phyloP scores from a whole-genome alignment of 2,797 vertebrate species.

The Myotis vivesi region DNA sequence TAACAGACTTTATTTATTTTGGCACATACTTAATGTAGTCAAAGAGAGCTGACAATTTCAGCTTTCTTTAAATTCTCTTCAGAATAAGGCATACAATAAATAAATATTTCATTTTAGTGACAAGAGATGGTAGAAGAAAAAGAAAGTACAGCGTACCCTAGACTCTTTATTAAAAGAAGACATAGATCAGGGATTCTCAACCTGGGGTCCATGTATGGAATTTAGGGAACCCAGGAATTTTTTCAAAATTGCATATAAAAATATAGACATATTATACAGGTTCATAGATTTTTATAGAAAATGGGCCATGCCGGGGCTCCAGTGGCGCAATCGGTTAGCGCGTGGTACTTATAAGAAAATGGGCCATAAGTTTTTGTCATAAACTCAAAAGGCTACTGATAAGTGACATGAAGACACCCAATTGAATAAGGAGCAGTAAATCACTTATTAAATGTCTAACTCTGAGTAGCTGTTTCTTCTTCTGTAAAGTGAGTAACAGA shows the following conservation, averaged over 20 bases:
- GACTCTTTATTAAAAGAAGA: constrained; percentile 40
- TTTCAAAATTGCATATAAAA: neutral
- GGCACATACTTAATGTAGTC: neutral
- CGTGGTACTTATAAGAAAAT: no score
- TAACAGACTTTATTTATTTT: constrained; percentile 24
- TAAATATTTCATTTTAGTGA: constrained; percentile 22
- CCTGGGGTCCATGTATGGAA: neutral
- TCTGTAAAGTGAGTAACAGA: neutral
- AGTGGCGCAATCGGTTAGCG: no score
- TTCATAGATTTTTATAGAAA: neutral
- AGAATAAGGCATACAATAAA: neutral
- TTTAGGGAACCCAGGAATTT: neutral
- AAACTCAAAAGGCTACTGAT: constrained; percentile 26
- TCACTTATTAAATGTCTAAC: neutral
- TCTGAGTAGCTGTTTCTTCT: neutral
- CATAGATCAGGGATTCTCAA: neutral
- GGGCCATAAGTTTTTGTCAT: neutral
- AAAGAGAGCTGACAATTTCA: neutral
- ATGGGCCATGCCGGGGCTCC: no score
- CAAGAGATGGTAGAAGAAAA: neutral
- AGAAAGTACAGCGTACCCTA: neutral
- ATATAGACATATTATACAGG: neutral
- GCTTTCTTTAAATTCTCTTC: constrained; percentile 45
- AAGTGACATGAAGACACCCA: neutral
- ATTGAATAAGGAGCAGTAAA: neutral